A percentile compares a stretch with the other conserved stretches of the same genome.
phyloP scores from a whole-genome alignment of 23 tunicate genomes.

The Ciona savignyi region DNA sequence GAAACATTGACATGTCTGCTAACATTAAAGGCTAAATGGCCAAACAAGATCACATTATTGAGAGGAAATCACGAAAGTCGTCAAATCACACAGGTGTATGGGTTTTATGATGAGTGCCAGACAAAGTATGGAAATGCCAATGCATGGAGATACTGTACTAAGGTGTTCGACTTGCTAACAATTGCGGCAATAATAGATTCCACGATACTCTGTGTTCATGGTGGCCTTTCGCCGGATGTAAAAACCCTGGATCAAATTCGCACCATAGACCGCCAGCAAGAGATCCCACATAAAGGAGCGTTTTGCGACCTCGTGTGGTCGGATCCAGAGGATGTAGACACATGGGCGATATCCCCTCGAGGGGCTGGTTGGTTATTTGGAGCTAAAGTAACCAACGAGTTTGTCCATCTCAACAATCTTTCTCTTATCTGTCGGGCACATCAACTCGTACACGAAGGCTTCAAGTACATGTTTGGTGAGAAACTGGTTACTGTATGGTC shows the following conservation, averaged over 20 bases:
- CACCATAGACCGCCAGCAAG: conserved; percentile 90
- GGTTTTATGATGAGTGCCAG: conserved; percentile 97
- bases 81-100: conserved; percentile 98
- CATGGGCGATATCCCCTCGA: conserved; percentile 83
- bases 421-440: conserved; percentile 88
- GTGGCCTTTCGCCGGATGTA: conserved; percentile 91
- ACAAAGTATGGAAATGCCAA: conserved; percentile 92
- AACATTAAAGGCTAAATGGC: conserved; percentile 84
- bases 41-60: conserved; percentile 72
- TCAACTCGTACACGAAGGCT: conserved; percentile 92
- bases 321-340: conserved; percentile 91
- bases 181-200: conserved; percentile 94
- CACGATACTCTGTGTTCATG: conserved; percentile 85
- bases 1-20: conserved; percentile 94
- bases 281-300: conserved; percentile 97
- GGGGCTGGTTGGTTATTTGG: conserved; percentile 99
- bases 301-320: conserved; percentile 98
- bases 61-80: conserved; percentile 97
- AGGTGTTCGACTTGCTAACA: conserved; percentile 90
- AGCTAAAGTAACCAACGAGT: conserved; percentile 82
- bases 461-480: conserved; percentile 91
- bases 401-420: conserved; percentile 73
- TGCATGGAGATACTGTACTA: conserved; percentile 98
- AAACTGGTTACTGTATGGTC: conserved; percentile 92
- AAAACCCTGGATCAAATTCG: conserved; percentile 92